Percentiles rank a stretch among this genome's conserved stretches.
phyloP scores from a whole-genome alignment of 2,797 vertebrate genomes.

The Petrocephalus sullivani region DNA sequence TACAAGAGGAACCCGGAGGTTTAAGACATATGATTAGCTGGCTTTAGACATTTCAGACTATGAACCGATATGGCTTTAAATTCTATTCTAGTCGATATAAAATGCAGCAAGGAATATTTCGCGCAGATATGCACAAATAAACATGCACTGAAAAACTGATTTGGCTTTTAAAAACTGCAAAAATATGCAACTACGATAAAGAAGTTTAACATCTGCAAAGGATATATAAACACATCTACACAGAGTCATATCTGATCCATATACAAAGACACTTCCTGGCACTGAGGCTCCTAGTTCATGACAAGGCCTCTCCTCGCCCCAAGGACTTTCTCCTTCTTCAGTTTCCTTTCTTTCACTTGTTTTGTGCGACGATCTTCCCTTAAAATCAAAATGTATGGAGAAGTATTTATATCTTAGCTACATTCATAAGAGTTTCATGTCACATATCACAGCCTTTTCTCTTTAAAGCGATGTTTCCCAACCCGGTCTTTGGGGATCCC shows the following conservation, averaged over 20 bases:
- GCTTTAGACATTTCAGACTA: neutral
- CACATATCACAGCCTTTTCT: neutral
- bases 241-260: neutral
- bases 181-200: neutral
- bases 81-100: neutral
- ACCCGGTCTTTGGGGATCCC: neutral
- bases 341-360: constrained; percentile 63
- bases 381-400: neutral
- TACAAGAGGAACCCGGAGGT: constrained; percentile 70
- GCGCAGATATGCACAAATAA: neutral
- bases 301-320: constrained; percentile 72
- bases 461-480: neutral
- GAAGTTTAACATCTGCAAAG: neutral
- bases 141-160: neutral
- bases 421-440: neutral
- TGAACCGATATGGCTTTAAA: neutral
- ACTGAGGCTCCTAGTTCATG: constrained; percentile 40
- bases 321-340: constrained; percentile 73
- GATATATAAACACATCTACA: neutral
- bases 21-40: constrained; percentile 20
- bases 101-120: neutral
- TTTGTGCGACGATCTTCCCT: constrained; percentile 71
- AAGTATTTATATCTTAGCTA: neutral
- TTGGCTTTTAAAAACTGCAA: neutral
- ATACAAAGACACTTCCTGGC: neutral